Conservation (phyloP, 2,888 invertebrate genomes). For the Pedicia rivosa region DNA sequence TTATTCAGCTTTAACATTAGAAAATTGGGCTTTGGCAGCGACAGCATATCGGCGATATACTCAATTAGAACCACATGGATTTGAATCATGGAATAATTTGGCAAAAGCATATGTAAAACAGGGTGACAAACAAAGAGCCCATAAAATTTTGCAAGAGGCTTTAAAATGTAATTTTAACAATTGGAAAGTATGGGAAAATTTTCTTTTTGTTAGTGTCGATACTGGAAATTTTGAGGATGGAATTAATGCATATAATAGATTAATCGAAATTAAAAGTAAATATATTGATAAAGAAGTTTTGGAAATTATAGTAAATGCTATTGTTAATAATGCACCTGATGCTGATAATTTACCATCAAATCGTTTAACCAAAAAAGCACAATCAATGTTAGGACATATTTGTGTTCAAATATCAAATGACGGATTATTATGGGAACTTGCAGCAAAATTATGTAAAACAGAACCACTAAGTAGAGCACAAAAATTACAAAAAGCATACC, state of each 20-base stretch:
- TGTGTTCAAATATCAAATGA: constrained; percentile 40
- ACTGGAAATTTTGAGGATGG: constrained; percentile 74
- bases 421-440: constrained; percentile 65
- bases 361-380: constrained; percentile 24
- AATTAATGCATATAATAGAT: constrained; percentile 66
- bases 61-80: constrained; percentile 70
- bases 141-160: constrained; percentile 73
- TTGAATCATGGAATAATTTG: constrained; percentile 97
- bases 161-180: constrained; percentile 83
- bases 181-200: constrained; percentile 92
- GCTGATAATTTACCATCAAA: constrained; percentile 36
- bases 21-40: constrained; percentile 70
- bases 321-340: constrained; percentile 46
- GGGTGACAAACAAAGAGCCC: constrained; percentile 72
- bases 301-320: constrained; percentile 50
- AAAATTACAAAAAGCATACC: constrained; percentile 60
- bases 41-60: constrained; percentile 77
- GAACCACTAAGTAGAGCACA: constrained; percentile 44
- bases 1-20: constrained; percentile 61
- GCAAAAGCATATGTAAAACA: constrained; percentile 83
- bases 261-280: constrained; percentile 63
- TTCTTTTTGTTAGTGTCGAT: constrained; percentile 73
- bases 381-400: constrained; percentile 23
- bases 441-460: constrained; percentile 49
- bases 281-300: constrained; percentile 65